These are phyloP conservation scores for Bembecia ichneumoniformis DNA, from an alignment of 2,888 invertebrate species.

Conservation along the genomic window DNA sequence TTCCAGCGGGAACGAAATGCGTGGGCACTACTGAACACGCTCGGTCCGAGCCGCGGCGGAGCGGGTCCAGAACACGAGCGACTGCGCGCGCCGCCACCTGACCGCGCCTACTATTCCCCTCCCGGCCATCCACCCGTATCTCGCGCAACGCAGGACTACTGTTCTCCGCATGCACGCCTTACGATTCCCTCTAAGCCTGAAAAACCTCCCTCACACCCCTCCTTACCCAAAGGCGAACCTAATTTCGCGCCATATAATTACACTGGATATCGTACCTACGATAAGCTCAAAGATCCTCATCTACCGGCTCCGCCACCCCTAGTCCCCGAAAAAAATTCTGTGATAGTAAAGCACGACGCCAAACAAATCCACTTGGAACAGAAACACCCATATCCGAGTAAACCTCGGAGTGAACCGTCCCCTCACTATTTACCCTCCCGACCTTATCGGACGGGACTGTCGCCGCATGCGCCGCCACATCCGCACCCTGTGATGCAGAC, in stretches of 20 bases:
- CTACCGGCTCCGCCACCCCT: constrained; percentile 78
- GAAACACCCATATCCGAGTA: constrained; percentile 73
- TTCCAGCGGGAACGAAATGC: constrained; percentile 64
- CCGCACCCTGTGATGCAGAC: constrained; percentile 61
- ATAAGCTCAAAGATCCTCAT: constrained; percentile 75
- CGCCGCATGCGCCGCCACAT: constrained; percentile 70
- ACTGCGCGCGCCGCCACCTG: constrained; percentile 29
- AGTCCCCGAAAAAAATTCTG: constrained; percentile 81
- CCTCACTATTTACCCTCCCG: constrained; percentile 70
- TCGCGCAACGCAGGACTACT: constrained; percentile 36
- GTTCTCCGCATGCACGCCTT: constrained; percentile 21
- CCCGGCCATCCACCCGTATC: constrained; percentile 18
- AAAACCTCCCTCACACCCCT: constrained; percentile 39
- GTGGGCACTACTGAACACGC: constrained; percentile 70
- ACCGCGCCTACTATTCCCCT: constrained; percentile 36
- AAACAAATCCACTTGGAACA: constrained; percentile 75
- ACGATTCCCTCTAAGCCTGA: constrained; percentile 38
- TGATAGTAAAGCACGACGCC: constrained; percentile 84
- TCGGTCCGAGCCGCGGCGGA: constrained; percentile 56
- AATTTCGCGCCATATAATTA: constrained; percentile 79
- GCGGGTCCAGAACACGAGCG: constrained; percentile 36
- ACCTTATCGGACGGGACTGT: constrained; percentile 61
- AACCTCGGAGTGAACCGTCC: constrained; percentile 68
- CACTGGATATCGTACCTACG: constrained; percentile 74
- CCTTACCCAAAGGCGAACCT: constrained; percentile 76